These are phyloP conservation scores for Porites evermanni DNA, from an alignment of 92 coral and sea anemone genomes.

Conservation along the genomic window DNA sequence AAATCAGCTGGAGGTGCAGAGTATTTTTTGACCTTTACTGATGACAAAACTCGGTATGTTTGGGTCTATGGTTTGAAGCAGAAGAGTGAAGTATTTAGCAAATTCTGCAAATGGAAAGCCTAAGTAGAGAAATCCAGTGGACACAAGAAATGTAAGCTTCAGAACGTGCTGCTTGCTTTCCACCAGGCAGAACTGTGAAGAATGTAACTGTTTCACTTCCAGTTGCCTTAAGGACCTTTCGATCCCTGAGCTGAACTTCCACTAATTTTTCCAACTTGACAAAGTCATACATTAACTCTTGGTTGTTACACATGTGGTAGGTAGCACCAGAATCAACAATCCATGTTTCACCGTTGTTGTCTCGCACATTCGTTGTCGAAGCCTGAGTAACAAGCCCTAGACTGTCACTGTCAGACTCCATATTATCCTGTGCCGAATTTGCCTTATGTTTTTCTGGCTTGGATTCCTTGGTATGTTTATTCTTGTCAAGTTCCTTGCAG, in stretches of 20 bases:
- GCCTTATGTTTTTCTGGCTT: neutral
- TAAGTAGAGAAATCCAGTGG: constrained; percentile 73
- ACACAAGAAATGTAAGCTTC: neutral
- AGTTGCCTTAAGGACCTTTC: constrained; percentile 58
- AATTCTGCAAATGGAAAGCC: constrained; percentile 66
- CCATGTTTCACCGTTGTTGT: constrained; percentile 51
- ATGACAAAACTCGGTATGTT: constrained; percentile 67
- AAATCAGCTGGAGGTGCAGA: constrained; percentile 63
- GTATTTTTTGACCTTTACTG: constrained; percentile 66
- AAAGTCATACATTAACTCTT: constrained; percentile 51
- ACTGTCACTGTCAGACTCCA: constrained; percentile 45
- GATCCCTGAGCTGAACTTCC: constrained; percentile 52
- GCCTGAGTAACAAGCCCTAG: constrained; percentile 58
- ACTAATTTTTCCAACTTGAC: constrained; percentile 24
- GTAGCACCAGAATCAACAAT: constrained; percentile 72
- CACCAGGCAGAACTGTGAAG: constrained; percentile 47
- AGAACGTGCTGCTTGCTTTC: constrained; percentile 20
- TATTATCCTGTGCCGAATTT: neutral
- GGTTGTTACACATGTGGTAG: constrained; percentile 54
- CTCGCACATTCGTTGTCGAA: constrained; percentile 50
- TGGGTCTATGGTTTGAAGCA: constrained; percentile 66
- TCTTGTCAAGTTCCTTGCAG: neutral
- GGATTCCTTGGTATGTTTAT: neutral
- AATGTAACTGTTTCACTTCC: constrained; percentile 58
- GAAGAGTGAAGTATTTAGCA: constrained; percentile 58